Evolutionary conservation across 2,888 invertebrate genomes (phyloP).

Genomic region (Drosophila diplacantha): DNA sequence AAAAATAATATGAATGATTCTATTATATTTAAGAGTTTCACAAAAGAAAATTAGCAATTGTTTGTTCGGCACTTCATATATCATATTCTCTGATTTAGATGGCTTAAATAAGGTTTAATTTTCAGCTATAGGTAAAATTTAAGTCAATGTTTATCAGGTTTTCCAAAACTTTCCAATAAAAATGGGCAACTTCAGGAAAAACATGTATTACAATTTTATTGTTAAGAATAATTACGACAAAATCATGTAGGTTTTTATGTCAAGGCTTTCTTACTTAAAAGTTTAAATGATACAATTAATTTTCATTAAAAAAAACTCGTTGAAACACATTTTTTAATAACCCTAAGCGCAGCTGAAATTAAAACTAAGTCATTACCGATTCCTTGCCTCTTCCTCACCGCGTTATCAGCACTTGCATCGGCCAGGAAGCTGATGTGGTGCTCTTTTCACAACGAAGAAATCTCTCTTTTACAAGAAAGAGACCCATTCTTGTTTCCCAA

Average conservation of each 20-base stretch:
- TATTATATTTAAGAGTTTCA: not conserved
- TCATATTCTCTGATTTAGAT: not conserved
- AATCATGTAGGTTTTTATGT: not conserved
- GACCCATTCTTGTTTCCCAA: not conserved
- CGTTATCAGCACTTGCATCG: not conserved
- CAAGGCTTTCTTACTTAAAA: too few species aligned
- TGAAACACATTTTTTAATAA: not conserved
- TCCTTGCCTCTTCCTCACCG: not conserved
- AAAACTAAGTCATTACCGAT: not conserved
- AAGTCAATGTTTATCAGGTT: constrained; percentile 13
- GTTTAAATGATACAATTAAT: not conserved
- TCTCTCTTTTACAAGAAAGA: not conserved
- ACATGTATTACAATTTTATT: not conserved
- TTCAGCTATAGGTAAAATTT: not conserved
- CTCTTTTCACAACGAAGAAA: too few species aligned
- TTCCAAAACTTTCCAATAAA: too few species aligned
- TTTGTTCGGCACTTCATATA: not conserved
- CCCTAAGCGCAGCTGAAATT: not conserved
- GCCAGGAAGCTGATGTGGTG: not conserved
- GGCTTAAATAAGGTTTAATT: not conserved
- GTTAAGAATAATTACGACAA: not conserved
- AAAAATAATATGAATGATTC: not conserved
- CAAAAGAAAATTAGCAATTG: not conserved
- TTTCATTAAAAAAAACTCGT: not conserved
- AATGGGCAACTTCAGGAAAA: too few species aligned